Evolutionary conservation across 2,113 vertebrate species (phyloP).

Genomic region (Xenus cinereus): DNA sequence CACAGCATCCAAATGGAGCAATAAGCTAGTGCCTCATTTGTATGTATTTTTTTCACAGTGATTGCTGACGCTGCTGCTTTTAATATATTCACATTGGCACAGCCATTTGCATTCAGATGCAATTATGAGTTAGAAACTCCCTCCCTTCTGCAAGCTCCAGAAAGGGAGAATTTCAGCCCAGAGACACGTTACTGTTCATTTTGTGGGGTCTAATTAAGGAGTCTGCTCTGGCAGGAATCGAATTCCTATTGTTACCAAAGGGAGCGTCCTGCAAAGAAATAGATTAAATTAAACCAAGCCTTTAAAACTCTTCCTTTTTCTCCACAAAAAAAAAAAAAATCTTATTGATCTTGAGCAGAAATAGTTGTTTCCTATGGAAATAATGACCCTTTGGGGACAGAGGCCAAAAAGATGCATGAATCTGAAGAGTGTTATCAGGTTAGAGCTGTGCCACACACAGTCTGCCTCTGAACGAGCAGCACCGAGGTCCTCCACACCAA

Average conservation of each 20-base stretch:
- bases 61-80: constrained; percentile 68
- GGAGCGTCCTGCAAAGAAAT: constrained; percentile 66
- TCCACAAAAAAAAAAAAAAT: not conserved
- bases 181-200: constrained; percentile 68
- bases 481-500: rapidly evolving
- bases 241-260: constrained; percentile 67
- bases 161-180: constrained; percentile 68
- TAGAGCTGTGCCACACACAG: not conserved
- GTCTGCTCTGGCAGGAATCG: constrained; percentile 63
- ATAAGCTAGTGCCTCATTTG: constrained; percentile 54
- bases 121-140: constrained; percentile 64
- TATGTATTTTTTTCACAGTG: constrained; percentile 40
- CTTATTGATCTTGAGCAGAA: constrained; percentile 55
- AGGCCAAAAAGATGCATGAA: not conserved
- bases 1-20: constrained; percentile 59
- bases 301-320: constrained; percentile 23
- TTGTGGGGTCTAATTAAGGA: constrained; percentile 71
- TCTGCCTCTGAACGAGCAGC: not conserved
- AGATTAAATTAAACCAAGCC: constrained; percentile 55
- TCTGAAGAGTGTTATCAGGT: not conserved
- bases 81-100: constrained; percentile 70
- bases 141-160: constrained; percentile 52
- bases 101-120: constrained; percentile 69
- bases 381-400: not conserved
- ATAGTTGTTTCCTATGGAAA: constrained; percentile 43